Base-by-base conservation (phyloP, 2,113 vertebrate genomes). In the Cariama cristata region DNA sequence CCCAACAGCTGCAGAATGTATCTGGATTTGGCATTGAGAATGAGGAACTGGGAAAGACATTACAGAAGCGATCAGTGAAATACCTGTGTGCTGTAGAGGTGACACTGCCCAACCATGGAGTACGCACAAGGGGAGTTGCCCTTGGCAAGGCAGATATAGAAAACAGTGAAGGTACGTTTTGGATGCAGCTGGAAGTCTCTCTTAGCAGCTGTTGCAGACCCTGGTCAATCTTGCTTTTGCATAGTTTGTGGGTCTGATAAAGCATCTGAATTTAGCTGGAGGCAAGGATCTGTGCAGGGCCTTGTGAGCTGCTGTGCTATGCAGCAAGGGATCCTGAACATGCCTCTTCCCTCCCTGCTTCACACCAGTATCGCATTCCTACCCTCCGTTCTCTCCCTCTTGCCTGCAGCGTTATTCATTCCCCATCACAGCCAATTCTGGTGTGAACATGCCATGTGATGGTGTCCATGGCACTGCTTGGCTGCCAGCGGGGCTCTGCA, bases 41-140 rank as follows among this genome's bases (percentile, higher is more conserved):
- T 8, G 86, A 83, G 45, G 90, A 56, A 13, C 47, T 50, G 20
- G 79, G 38, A 3, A 13, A 33, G 26, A 58, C 38, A 1, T 23
- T 47, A 38, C 88, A 93, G 76, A 94, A 77, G 47, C 72, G 17
- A 28, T 88, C 80, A 4, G 33, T 98, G 74, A 98, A 97, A 56
- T 98, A 98, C 40, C 95, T 98, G 88, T 98, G 98, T 90, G 89
- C 98, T 16, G 58, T 98, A 47, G 98, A 99, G 92, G 93, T 99
- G 82, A 96, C 52, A 0, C 66, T 99, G 63, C 97, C 96, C 6
- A 30, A 44, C 14, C 97, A 96, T 1, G 85, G 79, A 11, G 71
- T 98, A 17, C 8, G 40, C 62, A 97, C 95, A 63, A 89, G 91
- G 45, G 98, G 98, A 33, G 88, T 96, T 9, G 98, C 98, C n/a